phyloP scores from a whole-genome alignment of 1,140 invertebrate species.

The Orius laevigatus region DNA sequence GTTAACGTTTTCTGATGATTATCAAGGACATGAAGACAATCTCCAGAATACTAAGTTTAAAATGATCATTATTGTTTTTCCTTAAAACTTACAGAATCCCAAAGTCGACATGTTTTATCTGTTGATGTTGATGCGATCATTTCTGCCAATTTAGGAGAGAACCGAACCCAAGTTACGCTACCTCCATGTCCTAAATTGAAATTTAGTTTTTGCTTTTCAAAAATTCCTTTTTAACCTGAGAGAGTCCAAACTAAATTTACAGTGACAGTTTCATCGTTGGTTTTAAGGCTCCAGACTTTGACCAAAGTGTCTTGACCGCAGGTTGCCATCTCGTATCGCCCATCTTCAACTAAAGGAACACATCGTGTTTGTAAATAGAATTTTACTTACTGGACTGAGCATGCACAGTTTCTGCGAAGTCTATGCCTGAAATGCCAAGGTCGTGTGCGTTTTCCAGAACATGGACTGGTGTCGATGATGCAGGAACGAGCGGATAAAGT shows the following conservation, averaged over 20 bases:
- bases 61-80: too few relatives aligned
- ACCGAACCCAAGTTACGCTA: slow-evolving; percentile 40
- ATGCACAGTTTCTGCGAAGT: slow-evolving; percentile 32
- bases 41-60: slow-evolving; percentile 34
- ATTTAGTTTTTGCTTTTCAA: slow-evolving; percentile 15
- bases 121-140: slow-evolving; percentile 41
- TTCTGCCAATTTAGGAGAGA: slow-evolving; percentile 33
- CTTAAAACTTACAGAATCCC: too few relatives aligned
- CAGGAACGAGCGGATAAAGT: slow-evolving; percentile 34
- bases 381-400: too few relatives aligned
- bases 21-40: slow-evolving; percentile 39
- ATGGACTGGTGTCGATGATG: slow-evolving; percentile 15
- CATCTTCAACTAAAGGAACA: slow-evolving; percentile 6
- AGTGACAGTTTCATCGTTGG: slow-evolving; percentile 18
- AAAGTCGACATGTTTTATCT: slow-evolving; percentile 42
- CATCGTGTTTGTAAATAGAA: too few relatives aligned
- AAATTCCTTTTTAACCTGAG: slow-evolving; percentile 2
- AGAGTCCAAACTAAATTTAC: slow-evolving; percentile 13
- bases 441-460: slow-evolving; percentile 45
- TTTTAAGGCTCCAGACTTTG: slow-evolving; percentile 47
- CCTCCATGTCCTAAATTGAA: slow-evolving; percentile 31
- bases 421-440: slow-evolving; percentile 46
- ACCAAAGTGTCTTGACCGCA: slow-evolving; percentile 55
- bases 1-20: slow-evolving; percentile 37
- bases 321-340: slow-evolving; percentile 40